Evolutionary conservation across 2,888 invertebrate species (phyloP), one percentile per base, ranked within the genome.

Genomic region (Lacanobia wlatinum): DNA sequence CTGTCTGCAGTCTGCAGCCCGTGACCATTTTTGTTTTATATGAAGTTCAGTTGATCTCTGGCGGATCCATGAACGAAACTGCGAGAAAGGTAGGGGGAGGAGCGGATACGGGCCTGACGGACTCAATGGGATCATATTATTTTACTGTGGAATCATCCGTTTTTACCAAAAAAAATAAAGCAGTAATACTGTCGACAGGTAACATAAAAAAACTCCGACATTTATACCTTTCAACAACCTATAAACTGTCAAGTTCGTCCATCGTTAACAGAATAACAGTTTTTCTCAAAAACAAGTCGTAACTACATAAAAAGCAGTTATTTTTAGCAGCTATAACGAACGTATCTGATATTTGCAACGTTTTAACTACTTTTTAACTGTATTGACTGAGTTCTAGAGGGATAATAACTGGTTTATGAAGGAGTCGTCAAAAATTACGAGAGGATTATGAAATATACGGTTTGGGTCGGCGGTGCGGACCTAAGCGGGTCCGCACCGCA

Each of bases 291-390:
- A 75, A 61, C 59, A 62, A 50, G 53, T 58, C 55, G 64, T 58
- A 56, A 64, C 28, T 50, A 14, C 23, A 38, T 10, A 52, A 69
- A 78, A 73, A 58, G 14, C 53, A n/a, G 76, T 75, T 70, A 78
- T 70, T 68, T 62, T 71, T 63, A 65, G 18, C 46, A 46, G 71
- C 46, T 58, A 48, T 62, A 55, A 71, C 56, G 9, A 62, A 55
- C 34, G 23, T 55, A 50, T 64, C 60, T 58, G 59, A 71, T 59
- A 40, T 56, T 21, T n/a, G 4, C 56, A 70, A 38, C 46, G 67
- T 14, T 71, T 80, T 68, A 59, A 81, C 58, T 52, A 43, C 61
- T 61, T 69, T 80, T 69, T 65, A 71, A 78, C 69, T 56, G 55
- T 53, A 76, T 66, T 28, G 34, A 69, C 55, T 52, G 64, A 68